Base-by-base conservation (phyloP, 2,797 vertebrate genomes). In the Takifugu ocellatus region DNA sequence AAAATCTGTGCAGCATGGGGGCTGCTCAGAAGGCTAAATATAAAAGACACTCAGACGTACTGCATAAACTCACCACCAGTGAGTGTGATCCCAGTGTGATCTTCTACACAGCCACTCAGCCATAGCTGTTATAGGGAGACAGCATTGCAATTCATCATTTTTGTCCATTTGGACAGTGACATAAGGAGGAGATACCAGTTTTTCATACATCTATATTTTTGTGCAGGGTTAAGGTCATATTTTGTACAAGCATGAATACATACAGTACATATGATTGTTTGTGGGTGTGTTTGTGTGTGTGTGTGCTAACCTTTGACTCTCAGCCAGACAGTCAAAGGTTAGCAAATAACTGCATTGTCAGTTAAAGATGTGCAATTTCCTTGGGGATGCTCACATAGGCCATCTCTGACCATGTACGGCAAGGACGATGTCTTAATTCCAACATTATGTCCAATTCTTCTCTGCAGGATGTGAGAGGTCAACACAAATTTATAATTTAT, bases 111-210 rank as follows among this genome's bases (percentile, higher is more conserved):
- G 60, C 61, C 63, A 75, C 50, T 77, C 69, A 74, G 56, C 73
- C 61, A 59, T 51, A 42, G 69, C 66, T 70, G 72, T 56, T 65
- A 42, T 27, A 47, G 58, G 43, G 51, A 70, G 73, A 72, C 84
- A 76, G 51, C 68, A 68, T 56, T 54, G 62, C 73, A 45, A 86
- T 87, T 78, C 76, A 86, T 89, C 82, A 82, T 60, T 66, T 77
- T 85, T 50, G 6, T 5, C 31, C 42, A 60, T 68, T 77, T 61
- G 11, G 47, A 53, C 47, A 51, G 2, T 65, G 52, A 61, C 57
- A 63, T 36, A 53, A 11, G 9, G 31, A 45, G 27, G n/a, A 72
- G 44, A n/a, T 10, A 12, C 36, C 36, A 14, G 36, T 39, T 39
- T 39, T 39, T n/a, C 12, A 53, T 33, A 49, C 54, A 12, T 55